Base-by-base conservation (phyloP, 2,888 invertebrate genomes). In the Tortricodes alternella region DNA sequence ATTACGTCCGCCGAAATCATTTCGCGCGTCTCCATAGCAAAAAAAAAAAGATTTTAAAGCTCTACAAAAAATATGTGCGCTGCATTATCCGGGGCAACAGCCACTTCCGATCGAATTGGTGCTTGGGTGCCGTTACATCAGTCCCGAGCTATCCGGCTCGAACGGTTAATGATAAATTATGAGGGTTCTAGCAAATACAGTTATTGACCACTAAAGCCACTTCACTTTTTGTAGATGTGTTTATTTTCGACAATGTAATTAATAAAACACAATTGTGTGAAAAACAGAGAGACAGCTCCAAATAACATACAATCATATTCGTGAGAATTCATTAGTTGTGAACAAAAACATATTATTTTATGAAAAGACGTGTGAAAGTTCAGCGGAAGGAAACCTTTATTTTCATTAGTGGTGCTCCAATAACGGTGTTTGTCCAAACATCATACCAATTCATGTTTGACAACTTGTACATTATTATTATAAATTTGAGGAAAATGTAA, bases 361-460 rank as follows among this genome's bases (percentile, higher is more conserved):
- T 35, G 29, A 11, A 61, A 67, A 67, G 68, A 60, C 76, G 70
- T 76, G 80, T 63, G 78, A 81, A 76, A 76, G 73, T 71, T 71
- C 72, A 69, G 49, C 58, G 62, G 55, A 65, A 48, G 11, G 46
- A 46, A 52, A 48, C 24, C 19, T 38, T 5, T 34, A 15, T 15
- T 34, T 13, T 7, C 13, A 11, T 34, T 15, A 34, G 34, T 34
- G 2, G 15, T 0, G 15, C 15, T 13, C 8, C 15, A 19, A 29
- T 29, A 29, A 44, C 29, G 18, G 11, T n/a, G 27, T n/a, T 29
- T 29, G 5, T 29, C 29, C 11, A 11, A 29, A 29, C 5, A 29
- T 29, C 3, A n/a, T 11, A 11, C 11, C 11, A 11, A 11, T 29
- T n/a, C n/a, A n/a, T n/a, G n/a, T n/a, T n/a, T n/a, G n/a, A n/a